Conservation (phyloP, 2,113 vertebrate species). For the Laticauda colubrina region DNA sequence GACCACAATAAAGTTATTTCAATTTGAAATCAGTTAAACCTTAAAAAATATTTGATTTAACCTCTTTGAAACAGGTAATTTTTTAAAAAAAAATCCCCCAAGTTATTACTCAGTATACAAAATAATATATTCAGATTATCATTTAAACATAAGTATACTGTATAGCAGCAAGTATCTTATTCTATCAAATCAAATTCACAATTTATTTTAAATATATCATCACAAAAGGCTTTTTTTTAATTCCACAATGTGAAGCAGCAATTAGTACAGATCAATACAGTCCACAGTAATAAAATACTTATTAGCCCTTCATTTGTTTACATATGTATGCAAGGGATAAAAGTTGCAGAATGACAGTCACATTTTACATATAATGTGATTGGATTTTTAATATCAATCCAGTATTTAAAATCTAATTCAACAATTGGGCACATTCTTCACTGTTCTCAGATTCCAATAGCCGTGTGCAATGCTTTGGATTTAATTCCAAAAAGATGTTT, state of each 20-base stretch:
- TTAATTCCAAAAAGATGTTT: background rate
- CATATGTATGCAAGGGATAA: conserved; percentile 2
- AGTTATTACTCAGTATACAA: conserved; percentile 14
- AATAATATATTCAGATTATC: background rate
- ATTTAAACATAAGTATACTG: background rate
- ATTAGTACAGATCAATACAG: background rate
- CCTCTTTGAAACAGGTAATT: background rate
- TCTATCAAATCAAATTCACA: conserved; percentile 1
- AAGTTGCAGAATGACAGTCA: background rate
- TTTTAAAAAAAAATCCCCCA: background rate
- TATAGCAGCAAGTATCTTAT: background rate
- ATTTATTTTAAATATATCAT: background rate
- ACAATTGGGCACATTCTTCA: background rate
- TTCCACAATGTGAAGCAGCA: background rate
- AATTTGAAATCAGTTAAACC: background rate
- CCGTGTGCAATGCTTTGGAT: background rate
- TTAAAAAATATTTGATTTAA: background rate
- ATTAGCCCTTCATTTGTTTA: conserved; percentile 3
- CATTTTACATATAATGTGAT: background rate
- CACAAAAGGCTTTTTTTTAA: background rate
- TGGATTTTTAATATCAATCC: conserved; percentile 17
- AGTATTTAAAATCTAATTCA: conserved; percentile 3
- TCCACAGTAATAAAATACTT: background rate
- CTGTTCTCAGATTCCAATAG: background rate
- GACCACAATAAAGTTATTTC: background rate